Conservation (phyloP, 1,140 invertebrate species). For the Elymnias hypermnestra region DNA sequence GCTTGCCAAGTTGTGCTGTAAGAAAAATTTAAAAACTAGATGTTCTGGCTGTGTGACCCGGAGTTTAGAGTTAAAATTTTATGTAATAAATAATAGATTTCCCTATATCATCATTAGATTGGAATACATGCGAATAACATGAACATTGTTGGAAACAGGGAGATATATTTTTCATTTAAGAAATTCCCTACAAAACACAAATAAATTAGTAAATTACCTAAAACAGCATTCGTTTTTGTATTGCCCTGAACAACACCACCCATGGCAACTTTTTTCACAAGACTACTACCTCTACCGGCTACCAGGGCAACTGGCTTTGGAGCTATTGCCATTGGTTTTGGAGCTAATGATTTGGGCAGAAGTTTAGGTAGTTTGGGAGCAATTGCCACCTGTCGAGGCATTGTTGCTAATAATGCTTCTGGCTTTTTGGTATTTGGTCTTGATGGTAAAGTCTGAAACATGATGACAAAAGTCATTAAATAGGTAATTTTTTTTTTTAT, state of each 20-base stretch:
- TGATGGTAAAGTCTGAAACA: slow-evolving; percentile 32
- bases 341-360: slow-evolving; percentile 16
- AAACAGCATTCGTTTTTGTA: slow-evolving; percentile 39
- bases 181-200: too few species aligned
- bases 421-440: slow-evolving; percentile 25
- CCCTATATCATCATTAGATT: too few species aligned
- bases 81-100: too few species aligned
- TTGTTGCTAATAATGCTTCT: slow-evolving; percentile 22
- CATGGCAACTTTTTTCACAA: slow-evolving; percentile 52
- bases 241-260: slow-evolving; percentile 33
- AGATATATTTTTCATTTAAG: too few species aligned
- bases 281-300: slow-evolving; percentile 25
- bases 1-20: slow-evolving; percentile 73
- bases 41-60: too few species aligned
- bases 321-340: slow-evolving; percentile 39
- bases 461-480: too few species aligned
- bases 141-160: too few species aligned
- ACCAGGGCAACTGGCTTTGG: slow-evolving; percentile 46
- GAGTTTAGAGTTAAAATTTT: too few species aligned
- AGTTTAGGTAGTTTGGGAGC: slow-evolving; percentile 53
- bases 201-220: slow-evolving; percentile 31
- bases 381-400: slow-evolving; percentile 56
- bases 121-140: too few species aligned
- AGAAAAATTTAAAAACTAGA: slow-evolving; percentile 25
- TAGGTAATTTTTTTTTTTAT: too few species aligned